A percentile compares a stretch with the other conserved stretches of the same genome.
phyloP scores from a whole-genome alignment of 2,888 invertebrate species.

The Atrina japonica region DNA sequence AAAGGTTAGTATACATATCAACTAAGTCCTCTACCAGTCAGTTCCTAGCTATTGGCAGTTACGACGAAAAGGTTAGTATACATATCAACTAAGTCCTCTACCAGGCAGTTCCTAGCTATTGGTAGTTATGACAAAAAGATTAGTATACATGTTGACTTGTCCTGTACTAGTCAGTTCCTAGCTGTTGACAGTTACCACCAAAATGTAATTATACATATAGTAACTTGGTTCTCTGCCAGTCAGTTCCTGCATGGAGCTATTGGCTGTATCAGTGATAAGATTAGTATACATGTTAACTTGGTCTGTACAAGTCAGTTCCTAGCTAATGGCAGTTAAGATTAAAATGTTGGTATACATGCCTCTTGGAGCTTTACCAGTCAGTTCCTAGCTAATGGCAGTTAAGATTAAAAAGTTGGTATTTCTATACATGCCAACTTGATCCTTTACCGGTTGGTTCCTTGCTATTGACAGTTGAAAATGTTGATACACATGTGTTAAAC shows the following conservation, averaged over 20 bases:
- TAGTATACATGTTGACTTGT: too few species aligned
- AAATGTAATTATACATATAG: too few species aligned
- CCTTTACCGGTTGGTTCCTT: conserved; percentile 80
- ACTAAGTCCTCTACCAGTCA: conserved; percentile 81
- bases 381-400: conserved; percentile 81
- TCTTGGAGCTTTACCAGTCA: conserved; percentile 81
- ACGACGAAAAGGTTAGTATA: conserved; percentile 78
- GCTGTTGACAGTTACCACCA: too few species aligned
- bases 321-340: conserved; percentile 81
- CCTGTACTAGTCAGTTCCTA: too few species aligned
- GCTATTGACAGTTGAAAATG: conserved; percentile 81
- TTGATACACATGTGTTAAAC: conserved; percentile 36
- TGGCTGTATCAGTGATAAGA: too few species aligned
- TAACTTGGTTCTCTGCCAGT: conserved; percentile 80
- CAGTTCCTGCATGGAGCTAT: too few species aligned
- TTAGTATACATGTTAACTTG: too few species aligned
- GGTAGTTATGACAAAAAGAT: too few species aligned
- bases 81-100: conserved; percentile 69
- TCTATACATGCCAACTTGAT: conserved; percentile 52
- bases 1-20: conserved; percentile 65
- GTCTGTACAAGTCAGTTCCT: too few species aligned
- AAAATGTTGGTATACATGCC: conserved; percentile 70
- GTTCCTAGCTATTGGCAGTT: conserved; percentile 81
- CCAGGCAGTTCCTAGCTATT: too few species aligned
- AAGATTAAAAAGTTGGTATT: conserved; percentile 79